Evolutionary conservation across 2,888 invertebrate genomes (phyloP).

Genomic region (Anthrax anthrax): DNA sequence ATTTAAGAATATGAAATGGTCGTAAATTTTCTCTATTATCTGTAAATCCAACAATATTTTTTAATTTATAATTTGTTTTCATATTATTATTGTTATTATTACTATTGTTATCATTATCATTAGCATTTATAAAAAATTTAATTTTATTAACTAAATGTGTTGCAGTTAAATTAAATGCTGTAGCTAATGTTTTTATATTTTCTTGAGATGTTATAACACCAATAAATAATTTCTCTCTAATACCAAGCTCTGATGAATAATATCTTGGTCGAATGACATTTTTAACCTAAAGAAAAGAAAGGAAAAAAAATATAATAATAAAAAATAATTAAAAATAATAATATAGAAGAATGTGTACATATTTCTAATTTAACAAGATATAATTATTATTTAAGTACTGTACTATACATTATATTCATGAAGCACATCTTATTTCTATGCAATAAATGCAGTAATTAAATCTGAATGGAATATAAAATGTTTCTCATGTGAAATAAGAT

Average conservation of each 20-base stretch:
- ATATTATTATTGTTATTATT: constrained; percentile 36
- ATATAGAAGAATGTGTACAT: too few relatives aligned
- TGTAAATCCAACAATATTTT: constrained; percentile 75
- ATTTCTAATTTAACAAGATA: too few relatives aligned
- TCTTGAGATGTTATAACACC: constrained; percentile 69
- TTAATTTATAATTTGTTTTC: constrained; percentile 41
- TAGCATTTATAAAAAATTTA: constrained; percentile 59
- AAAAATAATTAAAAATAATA: background rate
- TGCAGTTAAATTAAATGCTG: constrained; percentile 80
- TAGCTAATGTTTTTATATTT: constrained; percentile 54
- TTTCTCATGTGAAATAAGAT: too few relatives aligned
- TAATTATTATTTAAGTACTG: too few relatives aligned
- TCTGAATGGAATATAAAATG: too few relatives aligned
- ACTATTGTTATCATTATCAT: too few relatives aligned
- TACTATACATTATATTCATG: too few relatives aligned
- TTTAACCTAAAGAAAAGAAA: constrained; percentile 30
- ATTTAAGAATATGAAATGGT: constrained; percentile 79
- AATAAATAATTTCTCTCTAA: constrained; percentile 75
- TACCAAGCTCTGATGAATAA: constrained; percentile 89
- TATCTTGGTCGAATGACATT: constrained; percentile 73
- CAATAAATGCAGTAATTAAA: too few relatives aligned
- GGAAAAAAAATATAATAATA: background rate
- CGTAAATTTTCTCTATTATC: constrained; percentile 60
- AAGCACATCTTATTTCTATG: too few relatives aligned
- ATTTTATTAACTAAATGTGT: constrained; percentile 71